Evolutionary conservation across 2,888 invertebrate species (phyloP), one percentile per base, ranked within the genome.

Genomic region (Oligia strigilis): DNA sequence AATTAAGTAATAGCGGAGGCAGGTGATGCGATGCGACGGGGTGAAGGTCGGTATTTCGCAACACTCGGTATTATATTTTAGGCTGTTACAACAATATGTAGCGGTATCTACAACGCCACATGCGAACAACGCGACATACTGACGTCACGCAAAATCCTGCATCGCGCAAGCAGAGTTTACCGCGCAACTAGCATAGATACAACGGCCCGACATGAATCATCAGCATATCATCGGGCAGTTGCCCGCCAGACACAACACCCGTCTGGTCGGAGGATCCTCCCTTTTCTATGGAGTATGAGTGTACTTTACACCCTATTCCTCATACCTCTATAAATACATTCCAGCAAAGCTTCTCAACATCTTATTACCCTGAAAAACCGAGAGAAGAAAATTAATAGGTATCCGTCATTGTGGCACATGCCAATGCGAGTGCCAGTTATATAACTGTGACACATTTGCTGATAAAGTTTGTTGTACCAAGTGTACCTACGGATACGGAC

Each of bases 331-430:
- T 29, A 29, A 29, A 29, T 80, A 52, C 4, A 52, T 72, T 73
- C 55, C 19, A 23, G 5, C 19, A 69, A 77, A 83, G 55, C 19
- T 49, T 72, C 0, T 14, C 43, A 55, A 46, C 46, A 19, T 69
- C 71, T 52, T 52, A 46, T 43, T 19, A 29, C 29, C 13, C n/a
- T 19, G 4, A 67, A 52, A 81, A n/a, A 69, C 14, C 11, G 8
- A 76, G 29, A 29, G 8, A n/a, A 43, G 9, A 13, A 66, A 52
- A 52, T 2, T 70, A 8, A 29, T 52, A 29, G 29, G 29, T 29
- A 52, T 69, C 19, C 6, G 4, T 64, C 71, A 55, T 62, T 36
- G 5, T 69, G 49, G 72, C 81, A 80, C 75, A 83, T 85, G 65
- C n/a, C 52, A 40, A 29, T 60, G 29, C 46, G 55, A 73, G 72